Evolutionary conservation across 2,113 vertebrate genomes (phyloP), one percentile per base, ranked within the genome.

Genomic region (Pontoporia blainvillei): DNA sequence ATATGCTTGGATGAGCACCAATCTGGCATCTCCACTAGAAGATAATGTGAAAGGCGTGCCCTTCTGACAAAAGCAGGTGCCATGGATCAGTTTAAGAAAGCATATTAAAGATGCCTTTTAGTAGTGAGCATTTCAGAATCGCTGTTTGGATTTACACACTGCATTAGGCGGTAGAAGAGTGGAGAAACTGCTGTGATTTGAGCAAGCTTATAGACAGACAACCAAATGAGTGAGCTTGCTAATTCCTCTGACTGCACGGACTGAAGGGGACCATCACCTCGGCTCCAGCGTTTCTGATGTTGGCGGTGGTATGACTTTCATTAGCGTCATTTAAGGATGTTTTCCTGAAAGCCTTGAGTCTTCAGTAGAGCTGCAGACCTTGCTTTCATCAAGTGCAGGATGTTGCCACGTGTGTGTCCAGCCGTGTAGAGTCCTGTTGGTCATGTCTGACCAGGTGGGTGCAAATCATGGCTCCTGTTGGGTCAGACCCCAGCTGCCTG

Each of bases 401-500:
- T 20, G 1, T 41, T 21, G 39, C 82, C 64, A 9, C 12, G 0
- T 39, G 3, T 92, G 61, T 54, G 54, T 79, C 52, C 78, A 82
- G 75, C 71, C 29, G 3, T 6, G 5, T 64, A 44, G 83, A 78
- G 57, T 69, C 78, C 66, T 39, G 46, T 66, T 75, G 84, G 66
- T 75, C 78, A 36, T 46, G 85, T 31, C 61, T 36, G 90, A 5
- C 78, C 57, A 46, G 85, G 52, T 57, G 57, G 81, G 52, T 81
- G 15, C 29, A 72, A 73, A 88, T 54, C 67, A 49, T 44, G 57
- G 67, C 83, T 95, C n/a, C 67, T 57, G 57, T 75, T 82, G 86
- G 95, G 61, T 83, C 95, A 78, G 61, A 93, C 34, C 73, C 72
- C 62, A 36, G 72, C 67, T 54, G 71, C 94, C 93, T 76, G 82